These are phyloP conservation scores for Ceratosolen fusciceps DNA, from an alignment of 1,140 invertebrate genomes.

Conservation along the genomic window DNA sequence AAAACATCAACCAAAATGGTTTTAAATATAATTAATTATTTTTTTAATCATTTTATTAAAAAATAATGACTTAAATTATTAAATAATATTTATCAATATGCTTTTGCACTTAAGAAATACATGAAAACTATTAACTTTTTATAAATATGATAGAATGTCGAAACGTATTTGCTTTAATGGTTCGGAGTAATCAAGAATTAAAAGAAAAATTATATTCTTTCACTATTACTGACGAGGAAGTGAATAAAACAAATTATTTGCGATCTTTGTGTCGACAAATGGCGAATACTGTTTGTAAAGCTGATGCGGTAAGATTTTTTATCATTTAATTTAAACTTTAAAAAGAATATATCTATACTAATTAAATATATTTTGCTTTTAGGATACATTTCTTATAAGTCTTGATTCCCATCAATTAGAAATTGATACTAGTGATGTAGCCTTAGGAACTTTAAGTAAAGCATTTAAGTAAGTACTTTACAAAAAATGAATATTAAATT, in stretches of 20 bases:
- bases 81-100: too few relatives aligned
- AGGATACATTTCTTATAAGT: constrained; percentile 84
- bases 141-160: constrained; percentile 79
- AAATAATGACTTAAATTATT: too few relatives aligned
- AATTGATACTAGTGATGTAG: constrained; percentile 87
- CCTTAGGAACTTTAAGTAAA: constrained; percentile 87
- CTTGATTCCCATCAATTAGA: constrained; percentile 85
- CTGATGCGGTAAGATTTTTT: constrained; percentile 80
- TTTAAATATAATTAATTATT: too few relatives aligned
- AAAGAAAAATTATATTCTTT: constrained; percentile 93
- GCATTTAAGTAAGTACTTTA: constrained; percentile 78
- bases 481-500: too few relatives aligned
- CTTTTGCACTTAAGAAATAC: too few relatives aligned
- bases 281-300: constrained; percentile 87
- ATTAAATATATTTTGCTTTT: constrained; percentile 52
- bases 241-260: constrained; percentile 85
- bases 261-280: constrained; percentile 88
- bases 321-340: constrained; percentile 19
- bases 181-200: constrained; percentile 84
- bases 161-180: constrained; percentile 90
- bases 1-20: too few relatives aligned
- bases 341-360: too few relatives aligned
- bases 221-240: constrained; percentile 84
- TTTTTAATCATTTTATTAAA: too few relatives aligned
- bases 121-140: too few relatives aligned